Conservation (phyloP, 1,140 invertebrate species). For the Chrysomallon squamiferum region DNA sequence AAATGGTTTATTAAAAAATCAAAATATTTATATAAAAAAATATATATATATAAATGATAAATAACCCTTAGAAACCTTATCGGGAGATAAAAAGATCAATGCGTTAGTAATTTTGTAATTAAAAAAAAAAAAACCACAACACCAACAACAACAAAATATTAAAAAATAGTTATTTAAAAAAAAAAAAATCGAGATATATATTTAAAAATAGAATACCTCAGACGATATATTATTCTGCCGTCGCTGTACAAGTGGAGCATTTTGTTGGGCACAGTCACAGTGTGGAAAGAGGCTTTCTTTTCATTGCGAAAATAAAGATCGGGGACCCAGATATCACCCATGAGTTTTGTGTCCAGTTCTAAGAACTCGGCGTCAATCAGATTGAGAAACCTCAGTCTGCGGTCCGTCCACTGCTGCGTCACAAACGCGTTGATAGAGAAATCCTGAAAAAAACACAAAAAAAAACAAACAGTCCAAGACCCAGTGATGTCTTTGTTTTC, state of each 20-base stretch:
- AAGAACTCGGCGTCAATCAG: constrained; percentile 29
- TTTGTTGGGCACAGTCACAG: constrained; percentile 70
- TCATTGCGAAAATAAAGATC: constrained; percentile 67
- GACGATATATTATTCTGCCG: constrained; percentile 59
- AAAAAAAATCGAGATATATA: no score
- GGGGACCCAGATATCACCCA: constrained; percentile 48
- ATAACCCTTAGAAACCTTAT: no score
- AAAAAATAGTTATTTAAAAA: no score
- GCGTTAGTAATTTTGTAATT: no score
- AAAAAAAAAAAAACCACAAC: no score
- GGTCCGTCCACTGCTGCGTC: constrained; percentile 58
- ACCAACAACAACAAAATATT: no score
- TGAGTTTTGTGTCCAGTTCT: constrained; percentile 45
- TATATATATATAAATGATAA: no score
- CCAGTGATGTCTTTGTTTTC: no score
- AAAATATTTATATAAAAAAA: no score
- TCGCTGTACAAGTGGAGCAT: constrained; percentile 71
- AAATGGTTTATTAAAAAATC: no score
- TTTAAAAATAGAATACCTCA: constrained; percentile 25
- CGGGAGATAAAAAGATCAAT: no score
- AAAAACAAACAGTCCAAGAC: no score
- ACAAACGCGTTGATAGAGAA: constrained; percentile 60
- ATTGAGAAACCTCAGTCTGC: constrained; percentile 37
- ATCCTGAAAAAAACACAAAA: constrained; percentile 52
- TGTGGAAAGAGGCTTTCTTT: constrained; percentile 66